Conservation (phyloP, 2,797 vertebrate genomes). For the Sebastes iracundus region DNA sequence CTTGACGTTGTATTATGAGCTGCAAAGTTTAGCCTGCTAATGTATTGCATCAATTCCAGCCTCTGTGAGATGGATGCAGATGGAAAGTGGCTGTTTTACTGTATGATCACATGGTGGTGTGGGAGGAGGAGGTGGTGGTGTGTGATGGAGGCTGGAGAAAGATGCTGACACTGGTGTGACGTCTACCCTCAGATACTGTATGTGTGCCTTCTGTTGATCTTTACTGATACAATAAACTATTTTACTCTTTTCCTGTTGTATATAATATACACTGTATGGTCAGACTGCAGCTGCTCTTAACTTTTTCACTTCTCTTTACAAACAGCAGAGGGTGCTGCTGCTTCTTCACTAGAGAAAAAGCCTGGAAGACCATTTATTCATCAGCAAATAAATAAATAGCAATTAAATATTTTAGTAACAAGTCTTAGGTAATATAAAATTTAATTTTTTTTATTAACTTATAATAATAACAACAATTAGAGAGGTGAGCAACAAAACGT, state of each 20-base stretch:
- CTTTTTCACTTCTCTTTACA: too few species aligned
- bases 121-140: not conserved
- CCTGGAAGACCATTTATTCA: too few species aligned
- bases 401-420: accelerated
- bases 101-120: slow-evolving; percentile 23
- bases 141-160: slow-evolving; percentile 5
- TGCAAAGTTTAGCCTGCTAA: slow-evolving; percentile 41
- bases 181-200: slow-evolving; percentile 57
- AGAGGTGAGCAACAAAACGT: too few species aligned
- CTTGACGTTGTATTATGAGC: slow-evolving; percentile 59
- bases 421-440: too few species aligned
- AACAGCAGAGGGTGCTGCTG: too few species aligned
- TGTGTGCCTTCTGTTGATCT: slow-evolving; percentile 85
- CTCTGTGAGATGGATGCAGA: slow-evolving; percentile 4
- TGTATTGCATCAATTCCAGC: slow-evolving; percentile 7
- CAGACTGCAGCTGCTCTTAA: too few species aligned
- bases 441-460: too few species aligned
- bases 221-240: slow-evolving; percentile 92
- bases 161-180: slow-evolving; percentile 44
- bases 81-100: slow-evolving; percentile 38
- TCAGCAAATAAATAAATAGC: accelerated
- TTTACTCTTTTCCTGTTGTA: slow-evolving; percentile 61
- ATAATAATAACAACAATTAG: too few species aligned
- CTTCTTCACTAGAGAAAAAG: accelerated
- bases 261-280: too few species aligned